A percentile compares a stretch with the other conserved stretches of the same genome.
phyloP scores from a whole-genome alignment of 2,113 vertebrate species.

The Ceyx margarethae region DNA sequence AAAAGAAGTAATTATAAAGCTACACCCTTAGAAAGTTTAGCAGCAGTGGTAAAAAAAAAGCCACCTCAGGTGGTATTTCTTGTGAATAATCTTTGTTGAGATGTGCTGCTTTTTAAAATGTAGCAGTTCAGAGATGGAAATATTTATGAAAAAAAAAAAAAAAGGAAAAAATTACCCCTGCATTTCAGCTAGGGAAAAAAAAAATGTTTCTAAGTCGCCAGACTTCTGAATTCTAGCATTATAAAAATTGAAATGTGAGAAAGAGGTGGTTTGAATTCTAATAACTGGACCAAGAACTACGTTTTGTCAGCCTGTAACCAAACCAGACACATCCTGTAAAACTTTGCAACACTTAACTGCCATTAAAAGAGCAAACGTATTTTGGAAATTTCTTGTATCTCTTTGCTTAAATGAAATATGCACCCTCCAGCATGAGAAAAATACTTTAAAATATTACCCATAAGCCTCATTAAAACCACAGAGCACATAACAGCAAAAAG shows the following conservation, averaged over 20 bases:
- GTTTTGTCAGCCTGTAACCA: background rate
- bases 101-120: background rate
- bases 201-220: background rate
- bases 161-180: background rate
- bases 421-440: background rate
- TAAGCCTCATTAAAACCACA: background rate
- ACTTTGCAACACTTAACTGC: background rate
- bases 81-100: background rate
- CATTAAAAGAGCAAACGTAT: background rate
- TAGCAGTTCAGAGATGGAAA: background rate
- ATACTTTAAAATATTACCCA: background rate
- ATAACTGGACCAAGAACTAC: background rate
- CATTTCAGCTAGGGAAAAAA: background rate
- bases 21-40: background rate
- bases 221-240: background rate
- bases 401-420: background rate
- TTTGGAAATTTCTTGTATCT: background rate
- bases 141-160: no score
- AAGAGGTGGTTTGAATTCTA: background rate
- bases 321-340: background rate
- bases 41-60: background rate
- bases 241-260: background rate
- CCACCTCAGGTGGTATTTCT: background rate
- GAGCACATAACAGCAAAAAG: background rate
- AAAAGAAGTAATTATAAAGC: background rate